Conservation (phyloP, 2,888 invertebrate genomes). For the Zygaena filipendulae region DNA sequence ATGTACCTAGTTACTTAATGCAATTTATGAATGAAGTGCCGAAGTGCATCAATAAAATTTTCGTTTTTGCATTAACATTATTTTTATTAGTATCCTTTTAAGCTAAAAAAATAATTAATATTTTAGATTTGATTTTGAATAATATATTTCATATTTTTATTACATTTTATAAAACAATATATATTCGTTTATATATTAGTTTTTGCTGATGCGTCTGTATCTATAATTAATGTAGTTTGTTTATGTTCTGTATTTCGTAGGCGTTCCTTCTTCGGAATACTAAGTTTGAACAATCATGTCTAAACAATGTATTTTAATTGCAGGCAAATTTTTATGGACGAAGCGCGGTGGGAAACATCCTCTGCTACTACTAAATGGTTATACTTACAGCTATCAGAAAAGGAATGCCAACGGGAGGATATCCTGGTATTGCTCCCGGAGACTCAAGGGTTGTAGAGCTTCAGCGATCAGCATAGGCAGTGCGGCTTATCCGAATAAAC, state of each 20-base stretch:
- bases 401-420: slow-evolving; percentile 49
- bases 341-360: slow-evolving; percentile 55
- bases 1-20: too few species aligned
- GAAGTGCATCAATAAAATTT: too few species aligned
- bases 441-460: slow-evolving; percentile 50
- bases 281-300: too few species aligned
- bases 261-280: too few species aligned
- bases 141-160: too few species aligned
- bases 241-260: too few species aligned
- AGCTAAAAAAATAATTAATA: too few species aligned
- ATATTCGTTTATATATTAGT: slow-evolving; percentile 19
- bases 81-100: too few species aligned
- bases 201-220: slow-evolving; percentile 4
- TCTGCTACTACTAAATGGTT: slow-evolving; percentile 40
- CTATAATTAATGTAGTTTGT: slow-evolving; percentile 2
- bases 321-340: slow-evolving; percentile 54
- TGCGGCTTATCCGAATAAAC: slow-evolving; percentile 29
- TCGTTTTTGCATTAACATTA: too few species aligned
- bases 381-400: slow-evolving; percentile 57
- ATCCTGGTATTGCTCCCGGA: slow-evolving; percentile 57
- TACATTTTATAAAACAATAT: too few species aligned
- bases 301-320: neutral
- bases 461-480: slow-evolving; percentile 46
- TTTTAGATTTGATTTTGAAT: too few species aligned
- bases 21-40: too few species aligned